Percentiles rank a stretch among this genome's conserved stretches.
Conservation (phyloP, 2,113 vertebrate genomes). For the Anarhynchus alexandrinus region DNA sequence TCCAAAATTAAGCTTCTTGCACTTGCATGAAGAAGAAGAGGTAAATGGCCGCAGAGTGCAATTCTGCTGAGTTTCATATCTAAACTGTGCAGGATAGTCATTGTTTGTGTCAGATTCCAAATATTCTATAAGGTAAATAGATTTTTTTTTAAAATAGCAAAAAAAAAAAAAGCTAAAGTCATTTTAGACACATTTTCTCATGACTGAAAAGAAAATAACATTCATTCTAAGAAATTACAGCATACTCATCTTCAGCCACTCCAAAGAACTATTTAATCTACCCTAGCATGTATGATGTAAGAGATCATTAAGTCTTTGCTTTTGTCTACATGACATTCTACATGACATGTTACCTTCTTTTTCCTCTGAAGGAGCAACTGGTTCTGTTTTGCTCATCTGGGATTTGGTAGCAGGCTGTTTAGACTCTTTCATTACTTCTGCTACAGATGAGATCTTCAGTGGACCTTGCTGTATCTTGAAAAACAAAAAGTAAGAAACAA, state of each 20-base stretch:
- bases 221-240: not conserved
- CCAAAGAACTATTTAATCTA: not conserved
- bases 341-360: conserved; percentile 73
- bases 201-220: not conserved
- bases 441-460: conserved; percentile 80
- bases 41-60: not conserved
- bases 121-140: not conserved
- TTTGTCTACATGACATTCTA: not conserved
- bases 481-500: not conserved
- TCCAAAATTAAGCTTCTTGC: not conserved
- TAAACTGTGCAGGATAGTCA: not conserved
- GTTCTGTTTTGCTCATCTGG: conserved; percentile 65
- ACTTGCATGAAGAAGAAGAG: not conserved
- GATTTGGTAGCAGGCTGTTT: conserved; percentile 70
- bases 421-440: conserved; percentile 81
- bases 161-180: not conserved
- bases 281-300: not conserved
- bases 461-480: conserved; percentile 73
- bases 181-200: not conserved
- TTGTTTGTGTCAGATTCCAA: not conserved
- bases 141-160: not conserved
- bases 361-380: conserved; percentile 51
- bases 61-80: not conserved
- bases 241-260: not conserved
- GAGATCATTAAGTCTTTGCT: not conserved